Conservation (phyloP, 1,140 invertebrate species). For the Orussus abietinus region DNA sequence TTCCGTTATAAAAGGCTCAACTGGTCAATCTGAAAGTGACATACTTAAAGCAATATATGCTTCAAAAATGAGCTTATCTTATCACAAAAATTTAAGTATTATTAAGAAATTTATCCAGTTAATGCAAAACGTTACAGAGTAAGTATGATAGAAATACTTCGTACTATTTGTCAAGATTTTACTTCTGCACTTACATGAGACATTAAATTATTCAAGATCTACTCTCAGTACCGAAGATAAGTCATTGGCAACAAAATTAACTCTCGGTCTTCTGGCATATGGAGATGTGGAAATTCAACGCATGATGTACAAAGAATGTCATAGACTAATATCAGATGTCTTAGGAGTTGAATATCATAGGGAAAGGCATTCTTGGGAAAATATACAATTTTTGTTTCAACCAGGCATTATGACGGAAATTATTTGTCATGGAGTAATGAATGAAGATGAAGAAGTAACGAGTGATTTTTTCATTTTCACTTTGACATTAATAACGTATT, state of each 20-base stretch:
- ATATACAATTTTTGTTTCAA: constrained; percentile 55
- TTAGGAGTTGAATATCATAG: constrained; percentile 46
- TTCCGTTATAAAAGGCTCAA: constrained; percentile 27
- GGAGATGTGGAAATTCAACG: constrained; percentile 37
- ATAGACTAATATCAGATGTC: constrained; percentile 35
- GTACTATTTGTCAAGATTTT: too few relatives aligned
- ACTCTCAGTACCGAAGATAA: constrained; percentile 24
- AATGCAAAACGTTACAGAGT: constrained; percentile 24
- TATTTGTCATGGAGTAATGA: constrained; percentile 58
- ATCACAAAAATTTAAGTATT: constrained; percentile 39
- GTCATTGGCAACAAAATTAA: constrained; percentile 30
- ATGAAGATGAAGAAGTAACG: constrained; percentile 43
- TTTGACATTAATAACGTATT: constrained; percentile 10
- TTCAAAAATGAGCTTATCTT: constrained; percentile 36
- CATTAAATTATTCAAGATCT: constrained; percentile 15
- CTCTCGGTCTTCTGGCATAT: constrained; percentile 36
- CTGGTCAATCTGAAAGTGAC: constrained; percentile 16
- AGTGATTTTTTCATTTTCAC: constrained; percentile 7
- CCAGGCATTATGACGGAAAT: constrained; percentile 60
- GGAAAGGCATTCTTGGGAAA: constrained; percentile 38
- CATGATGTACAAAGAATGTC: constrained; percentile 47
- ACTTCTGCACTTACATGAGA: too few relatives aligned
- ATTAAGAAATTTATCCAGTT: constrained; percentile 27
- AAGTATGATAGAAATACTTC: constrained; percentile 4
- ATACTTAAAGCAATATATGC: constrained; percentile 30